Base-by-base conservation (phyloP, 2,888 invertebrate species). In the Archips crataeganus region DNA sequence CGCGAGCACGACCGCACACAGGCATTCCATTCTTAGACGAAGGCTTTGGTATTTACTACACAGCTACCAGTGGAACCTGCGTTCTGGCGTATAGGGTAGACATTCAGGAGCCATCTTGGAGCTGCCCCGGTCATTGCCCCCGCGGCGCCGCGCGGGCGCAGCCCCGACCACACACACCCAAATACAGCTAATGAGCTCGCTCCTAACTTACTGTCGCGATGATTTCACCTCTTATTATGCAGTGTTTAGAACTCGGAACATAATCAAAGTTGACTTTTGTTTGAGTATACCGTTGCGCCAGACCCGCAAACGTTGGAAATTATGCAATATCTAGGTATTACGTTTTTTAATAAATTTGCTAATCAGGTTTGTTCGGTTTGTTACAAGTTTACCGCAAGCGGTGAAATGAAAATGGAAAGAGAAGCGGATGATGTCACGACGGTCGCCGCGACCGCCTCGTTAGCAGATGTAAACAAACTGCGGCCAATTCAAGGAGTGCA, bases 191-290 rank as follows among this genome's bases (percentile, higher is more conserved):
- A 63, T 63, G 47, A 68, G 68, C 47, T 42, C 45, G 57, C 39
- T 67, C 68, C 73, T 67, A 61, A 62, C 36, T 63, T 6, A 68
- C 32, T 68, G 73, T n/a, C 47, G 73, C 47, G 73, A n/a, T 68
- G 72, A 67, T 68, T 57, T 72, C 72, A 63, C 72, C 45, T 65
- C 65, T 64, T 34, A 60, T 13, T 60, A 47, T 47, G 47, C 47
- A 45, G 42, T 9, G 23, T 57, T 57, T 10, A 9, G 36, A 39
- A 15, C 61, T 57, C 23, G 13, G 13, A 60, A 11, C 59, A 59
- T 15, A 32, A 59, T 36, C 34, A 60, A 60, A 54, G 54, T 54
- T 54, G 54, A 54, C 10, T 54, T 39, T 23, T 34, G 32, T 39
- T 23, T 34, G 32, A 57, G 32, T 57, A 23, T 23, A 15, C 9